Evolutionary conservation across 2,888 invertebrate genomes (phyloP).

Genomic region (Biston betularia): DNA sequence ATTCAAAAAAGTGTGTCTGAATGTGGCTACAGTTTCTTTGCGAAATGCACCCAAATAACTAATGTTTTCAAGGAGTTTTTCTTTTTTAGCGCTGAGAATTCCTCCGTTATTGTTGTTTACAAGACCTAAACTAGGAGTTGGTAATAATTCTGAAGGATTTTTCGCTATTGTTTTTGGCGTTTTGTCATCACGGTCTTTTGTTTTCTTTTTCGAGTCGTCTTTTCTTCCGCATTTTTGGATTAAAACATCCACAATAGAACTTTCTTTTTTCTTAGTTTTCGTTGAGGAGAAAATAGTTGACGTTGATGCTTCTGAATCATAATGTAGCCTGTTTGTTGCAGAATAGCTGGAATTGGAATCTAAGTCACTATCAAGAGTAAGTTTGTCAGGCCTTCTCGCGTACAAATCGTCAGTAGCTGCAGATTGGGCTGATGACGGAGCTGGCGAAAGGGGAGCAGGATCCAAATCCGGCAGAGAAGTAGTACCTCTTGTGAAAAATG

Average conservation of each 20-base stretch:
- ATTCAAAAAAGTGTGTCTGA: constrained; percentile 88
- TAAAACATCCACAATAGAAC: constrained; percentile 88
- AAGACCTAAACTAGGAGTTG: constrained; percentile 88
- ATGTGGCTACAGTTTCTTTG: constrained; percentile 89
- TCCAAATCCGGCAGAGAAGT: constrained; percentile 93
- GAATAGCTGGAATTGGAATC: constrained; percentile 89
- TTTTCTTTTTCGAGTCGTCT: constrained; percentile 84
- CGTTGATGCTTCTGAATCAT: constrained; percentile 89
- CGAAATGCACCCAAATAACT: constrained; percentile 88
- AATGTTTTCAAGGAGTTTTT: constrained; percentile 85
- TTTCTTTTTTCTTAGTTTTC: constrained; percentile 77
- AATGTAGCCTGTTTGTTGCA: constrained; percentile 83
- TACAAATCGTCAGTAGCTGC: constrained; percentile 86
- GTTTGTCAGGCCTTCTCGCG: constrained; percentile 75
- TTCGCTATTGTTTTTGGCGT: constrained; percentile 86
- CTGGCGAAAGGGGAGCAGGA: constrained; percentile 90
- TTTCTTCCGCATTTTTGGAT: constrained; percentile 88
- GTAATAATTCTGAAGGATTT: constrained; percentile 84
- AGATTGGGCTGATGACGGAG: constrained; percentile 87
- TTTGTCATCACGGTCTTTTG: constrained; percentile 85
- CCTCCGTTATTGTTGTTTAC: constrained; percentile 75
- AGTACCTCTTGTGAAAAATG: constrained; percentile 87
- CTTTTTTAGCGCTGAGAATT: constrained; percentile 73
- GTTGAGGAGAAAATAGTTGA: constrained; percentile 88
- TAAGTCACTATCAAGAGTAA: constrained; percentile 87